phyloP scores from a whole-genome alignment of 2,888 invertebrate species.

The Himalopsyche tibetana region DNA sequence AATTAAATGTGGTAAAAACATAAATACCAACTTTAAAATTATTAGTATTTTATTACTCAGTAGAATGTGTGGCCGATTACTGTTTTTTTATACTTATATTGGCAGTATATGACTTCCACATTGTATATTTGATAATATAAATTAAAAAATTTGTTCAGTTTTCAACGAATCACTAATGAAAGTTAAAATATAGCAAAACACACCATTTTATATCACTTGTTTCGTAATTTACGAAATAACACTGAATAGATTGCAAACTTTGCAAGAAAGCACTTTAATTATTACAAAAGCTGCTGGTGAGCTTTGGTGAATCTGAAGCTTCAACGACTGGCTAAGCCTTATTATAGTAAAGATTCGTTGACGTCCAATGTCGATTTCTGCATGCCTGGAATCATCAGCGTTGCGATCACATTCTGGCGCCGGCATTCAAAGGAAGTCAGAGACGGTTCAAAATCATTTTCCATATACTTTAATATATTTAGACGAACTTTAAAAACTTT shows the following conservation, averaged over 20 bases:
- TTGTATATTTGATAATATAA: too few species aligned
- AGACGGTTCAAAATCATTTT: neutral
- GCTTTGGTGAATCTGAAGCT: constrained; percentile 44
- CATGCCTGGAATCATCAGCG: constrained; percentile 61
- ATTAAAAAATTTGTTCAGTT: too few species aligned
- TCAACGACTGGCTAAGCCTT: constrained; percentile 52
- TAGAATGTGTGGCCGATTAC: too few species aligned
- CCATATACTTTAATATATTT: too few species aligned
- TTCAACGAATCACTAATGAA: neutral
- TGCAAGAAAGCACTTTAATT: constrained; percentile 32
- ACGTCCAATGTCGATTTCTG: constrained; percentile 60
- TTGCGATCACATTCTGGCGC: constrained; percentile 47
- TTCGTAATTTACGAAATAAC: constrained; percentile 19
- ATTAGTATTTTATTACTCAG: too few species aligned
- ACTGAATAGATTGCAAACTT: neutral
- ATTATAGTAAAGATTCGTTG: constrained; percentile 57
- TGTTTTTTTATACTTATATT: too few species aligned
- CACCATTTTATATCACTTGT: constrained; percentile 55
- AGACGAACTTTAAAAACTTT: too few species aligned
- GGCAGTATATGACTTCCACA: too few species aligned
- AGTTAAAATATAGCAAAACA: constrained; percentile 22
- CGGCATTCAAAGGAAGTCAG: neutral
- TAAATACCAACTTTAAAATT: too few species aligned
- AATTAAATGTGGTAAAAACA: too few species aligned
- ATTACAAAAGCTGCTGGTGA: constrained; percentile 23